Evolutionary conservation across 1,140 invertebrate species (phyloP), one percentile per base, ranked within the genome.

Genomic region (Pygmarrhopalites habei): DNA sequence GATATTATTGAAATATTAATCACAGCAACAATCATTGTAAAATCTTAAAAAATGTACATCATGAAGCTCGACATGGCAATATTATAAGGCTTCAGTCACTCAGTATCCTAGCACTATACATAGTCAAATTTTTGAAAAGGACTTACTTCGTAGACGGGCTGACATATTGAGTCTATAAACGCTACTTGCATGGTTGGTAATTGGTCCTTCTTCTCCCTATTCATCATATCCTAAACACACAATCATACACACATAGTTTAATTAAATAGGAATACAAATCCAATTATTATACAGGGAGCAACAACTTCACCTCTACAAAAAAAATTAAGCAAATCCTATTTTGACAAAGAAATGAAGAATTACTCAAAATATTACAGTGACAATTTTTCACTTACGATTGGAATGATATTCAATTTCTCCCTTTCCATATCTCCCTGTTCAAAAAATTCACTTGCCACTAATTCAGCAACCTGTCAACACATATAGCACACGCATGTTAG

Each of bases 361-460:
- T n/a, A n/a, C n/a, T n/a, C n/a, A n/a, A n/a, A n/a, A n/a, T n/a
- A n/a, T n/a, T n/a, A n/a, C n/a, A n/a, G n/a, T n/a, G n/a, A n/a
- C n/a, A n/a, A n/a, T n/a, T n/a, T n/a, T 43, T 10, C 60, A 81
- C 83, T 83, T 79, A 92, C 90, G 74, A 90, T 90, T 21, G 90
- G 91, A 62, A 87, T 87, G 56, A 92, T 84, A 58, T 90, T 88
- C 23, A 94, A 78, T 77, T 91, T 84, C 73, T 87, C 82, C 70
- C 89, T 82, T 78, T 94, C 91, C 68, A 93, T 85, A 74, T 96
- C 93, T 28, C 94, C 93, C 77, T 96, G 93, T 67, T 95, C 85
- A 78, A 96, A 97, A 80, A 98, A 97, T 78, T 97, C 93, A 64
- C 87, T 88, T 43, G 91, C 91, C 17, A 97, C 92, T 49, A 96